Base-by-base conservation (phyloP, 2,888 invertebrate genomes). In the Uropetala carovei region DNA sequence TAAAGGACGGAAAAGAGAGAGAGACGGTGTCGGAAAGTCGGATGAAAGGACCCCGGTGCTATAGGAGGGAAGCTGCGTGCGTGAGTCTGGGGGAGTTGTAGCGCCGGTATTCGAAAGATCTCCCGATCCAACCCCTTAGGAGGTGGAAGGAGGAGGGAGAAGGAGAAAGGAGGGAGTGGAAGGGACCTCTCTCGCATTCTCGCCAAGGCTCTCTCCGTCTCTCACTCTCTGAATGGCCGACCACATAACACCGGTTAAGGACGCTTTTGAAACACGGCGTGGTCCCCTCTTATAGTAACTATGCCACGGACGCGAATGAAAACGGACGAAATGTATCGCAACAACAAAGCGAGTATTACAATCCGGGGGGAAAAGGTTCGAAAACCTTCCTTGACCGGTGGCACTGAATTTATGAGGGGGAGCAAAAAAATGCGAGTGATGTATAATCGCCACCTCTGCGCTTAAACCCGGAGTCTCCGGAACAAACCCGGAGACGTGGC, bases 121-220 rank as follows among this genome's bases (percentile, higher is more conserved):
- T 22, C 75, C 27, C 75, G 75, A 43, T 43, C 43, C 43, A 5
- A 43, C 43, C 75, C 75, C 18, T 27, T 1, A 27, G 75, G 75
- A 75, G 75, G 43, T 27, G 13, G 22, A 11, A 27, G 10, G 14
- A 11, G 27, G 27, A 9, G 75, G 0, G n/a, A n/a, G 75, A n/a
- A 27, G 75, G 75, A 75, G 75, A 43, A 13, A 22, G 22, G 8
- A 27, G 27, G 14, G 27, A 18, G 27, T n/a, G 75, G 5, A 11
- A n/a, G 75, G 27, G 22, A 27, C 75, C 75, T 27, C 75, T 27
- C 10, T 27, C 89, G 89, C 60, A 89, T 89, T 89, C 89, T 89
- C 89, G n/a, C 89, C 89, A 89, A 89, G 89, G 89, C 43, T 89
- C 64, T 64, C 43, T 64, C 57, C 3, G 5, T n/a, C 16, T 82